Evolutionary conservation across 2,888 invertebrate genomes (phyloP).

Genomic region (Pachydiplax longipennis): DNA sequence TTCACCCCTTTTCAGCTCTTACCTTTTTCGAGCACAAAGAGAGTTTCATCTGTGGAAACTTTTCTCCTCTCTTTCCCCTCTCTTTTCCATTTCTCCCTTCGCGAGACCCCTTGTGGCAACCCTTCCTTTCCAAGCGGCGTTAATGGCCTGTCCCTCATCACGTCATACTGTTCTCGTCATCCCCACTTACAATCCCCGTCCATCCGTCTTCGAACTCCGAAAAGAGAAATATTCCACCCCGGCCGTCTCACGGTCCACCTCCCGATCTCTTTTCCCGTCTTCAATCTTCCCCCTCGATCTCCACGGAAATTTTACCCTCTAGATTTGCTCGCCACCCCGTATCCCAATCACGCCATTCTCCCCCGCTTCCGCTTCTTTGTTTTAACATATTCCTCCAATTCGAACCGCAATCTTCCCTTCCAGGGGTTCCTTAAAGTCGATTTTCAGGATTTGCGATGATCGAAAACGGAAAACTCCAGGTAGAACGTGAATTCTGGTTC

Average conservation of each 20-base stretch:
- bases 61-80: neutral
- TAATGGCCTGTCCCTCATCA: constrained; percentile 37
- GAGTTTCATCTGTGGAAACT: neutral
- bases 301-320: neutral
- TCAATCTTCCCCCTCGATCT: neutral
- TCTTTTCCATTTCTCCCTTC: neutral
- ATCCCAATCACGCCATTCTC: neutral
- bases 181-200: constrained; percentile 1
- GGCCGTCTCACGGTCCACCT: neutral
- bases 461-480: too few relatives aligned
- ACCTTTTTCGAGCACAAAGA: neutral
- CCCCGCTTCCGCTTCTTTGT: neutral
- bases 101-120: neutral
- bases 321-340: neutral
- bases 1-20: neutral
- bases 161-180: constrained; percentile 1
- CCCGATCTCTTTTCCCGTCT: neutral
- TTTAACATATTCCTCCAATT: neutral
- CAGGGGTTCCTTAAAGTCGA: too few relatives aligned
- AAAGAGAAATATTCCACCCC: neutral
- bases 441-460: too few relatives aligned
- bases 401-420: neutral
- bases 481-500: too few relatives aligned
- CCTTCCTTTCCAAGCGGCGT: neutral
- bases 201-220: constrained; percentile 12